Evolutionary conservation across 2,797 vertebrate genomes (phyloP).

Genomic region (Lutjanus campechanus): DNA sequence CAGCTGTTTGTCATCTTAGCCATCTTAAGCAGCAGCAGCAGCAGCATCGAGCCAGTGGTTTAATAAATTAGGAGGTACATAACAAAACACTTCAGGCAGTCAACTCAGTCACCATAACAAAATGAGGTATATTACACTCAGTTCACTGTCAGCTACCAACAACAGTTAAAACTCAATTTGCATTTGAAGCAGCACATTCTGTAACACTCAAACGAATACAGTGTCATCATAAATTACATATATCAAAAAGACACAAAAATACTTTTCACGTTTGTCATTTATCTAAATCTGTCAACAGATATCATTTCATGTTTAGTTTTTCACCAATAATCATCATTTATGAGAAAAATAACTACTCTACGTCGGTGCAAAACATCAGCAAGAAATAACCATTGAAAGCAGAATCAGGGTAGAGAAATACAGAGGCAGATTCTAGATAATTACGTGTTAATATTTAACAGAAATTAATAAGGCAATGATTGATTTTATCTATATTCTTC

Average conservation of each 20-base stretch:
- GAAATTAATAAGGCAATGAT: slow-evolving; percentile 72
- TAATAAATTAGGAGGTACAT: slow-evolving; percentile 61
- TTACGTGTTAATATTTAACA: slow-evolving; percentile 18
- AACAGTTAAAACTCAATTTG: slow-evolving; percentile 53
- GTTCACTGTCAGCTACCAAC: slow-evolving; percentile 51
- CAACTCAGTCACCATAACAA: slow-evolving; percentile 58
- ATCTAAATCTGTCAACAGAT: slow-evolving; percentile 56
- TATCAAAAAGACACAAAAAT: slow-evolving; percentile 77
- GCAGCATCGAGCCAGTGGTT: slow-evolving; percentile 48
- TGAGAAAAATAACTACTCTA: slow-evolving; percentile 56
- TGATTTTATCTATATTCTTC: slow-evolving; percentile 30
- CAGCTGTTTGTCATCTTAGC: slow-evolving; percentile 17
- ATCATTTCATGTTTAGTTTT: slow-evolving; percentile 23
- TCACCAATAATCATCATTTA: slow-evolving; percentile 49
- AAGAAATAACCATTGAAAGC: slow-evolving; percentile 40
- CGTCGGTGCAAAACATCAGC: slow-evolving; percentile 65
- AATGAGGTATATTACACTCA: slow-evolving; percentile 78
- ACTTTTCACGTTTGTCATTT: slow-evolving; percentile 56
- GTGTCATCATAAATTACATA: slow-evolving; percentile 63
- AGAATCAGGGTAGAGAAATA: slow-evolving; percentile 36
- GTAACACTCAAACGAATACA: slow-evolving; percentile 58
- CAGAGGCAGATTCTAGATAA: slow-evolving; percentile 38
- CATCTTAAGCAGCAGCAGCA: slow-evolving; percentile 48
- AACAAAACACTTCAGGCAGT: slow-evolving; percentile 63
- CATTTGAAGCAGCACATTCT: slow-evolving; percentile 75